Conservation (phyloP, 2,113 vertebrate species). For the Struthidea cinerea region DNA sequence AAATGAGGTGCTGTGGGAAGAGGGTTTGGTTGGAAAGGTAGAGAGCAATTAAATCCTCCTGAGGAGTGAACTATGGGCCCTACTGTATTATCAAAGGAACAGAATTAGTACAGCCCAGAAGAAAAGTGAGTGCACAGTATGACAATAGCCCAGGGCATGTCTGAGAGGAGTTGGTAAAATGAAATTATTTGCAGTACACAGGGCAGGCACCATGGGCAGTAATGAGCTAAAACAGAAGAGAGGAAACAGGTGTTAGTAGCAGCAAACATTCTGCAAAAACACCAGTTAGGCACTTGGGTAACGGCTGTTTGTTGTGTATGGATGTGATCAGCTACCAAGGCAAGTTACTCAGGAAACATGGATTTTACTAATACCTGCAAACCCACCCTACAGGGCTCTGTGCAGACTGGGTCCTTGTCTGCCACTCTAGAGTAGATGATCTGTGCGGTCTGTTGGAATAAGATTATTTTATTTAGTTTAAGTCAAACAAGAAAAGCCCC, state of each 20-base stretch:
- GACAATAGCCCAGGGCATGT: constrained; percentile 21
- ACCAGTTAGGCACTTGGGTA: background rate
- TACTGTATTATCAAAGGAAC: background rate
- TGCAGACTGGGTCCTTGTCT: background rate
- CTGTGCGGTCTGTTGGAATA: background rate
- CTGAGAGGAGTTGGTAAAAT: constrained; percentile 55
- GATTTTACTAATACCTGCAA: background rate
- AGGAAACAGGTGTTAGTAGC: background rate
- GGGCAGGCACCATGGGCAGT: background rate
- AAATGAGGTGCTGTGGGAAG: constrained; percentile 45
- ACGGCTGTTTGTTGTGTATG: background rate
- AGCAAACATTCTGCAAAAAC: background rate
- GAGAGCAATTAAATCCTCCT: background rate
- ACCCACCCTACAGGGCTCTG: background rate
- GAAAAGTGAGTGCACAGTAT: constrained; percentile 18
- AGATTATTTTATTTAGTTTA: background rate
- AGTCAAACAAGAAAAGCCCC: background rate
- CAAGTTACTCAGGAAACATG: background rate
- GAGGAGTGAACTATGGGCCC: background rate
- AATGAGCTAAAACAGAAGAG: background rate
- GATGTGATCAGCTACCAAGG: background rate
- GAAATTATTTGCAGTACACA: background rate
- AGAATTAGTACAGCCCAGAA: constrained; percentile 36
- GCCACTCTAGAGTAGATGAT: background rate
- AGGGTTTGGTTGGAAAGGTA: constrained; percentile 44